phyloP scores from a whole-genome alignment of 2,888 invertebrate species.

The Eupeodes luniger region DNA sequence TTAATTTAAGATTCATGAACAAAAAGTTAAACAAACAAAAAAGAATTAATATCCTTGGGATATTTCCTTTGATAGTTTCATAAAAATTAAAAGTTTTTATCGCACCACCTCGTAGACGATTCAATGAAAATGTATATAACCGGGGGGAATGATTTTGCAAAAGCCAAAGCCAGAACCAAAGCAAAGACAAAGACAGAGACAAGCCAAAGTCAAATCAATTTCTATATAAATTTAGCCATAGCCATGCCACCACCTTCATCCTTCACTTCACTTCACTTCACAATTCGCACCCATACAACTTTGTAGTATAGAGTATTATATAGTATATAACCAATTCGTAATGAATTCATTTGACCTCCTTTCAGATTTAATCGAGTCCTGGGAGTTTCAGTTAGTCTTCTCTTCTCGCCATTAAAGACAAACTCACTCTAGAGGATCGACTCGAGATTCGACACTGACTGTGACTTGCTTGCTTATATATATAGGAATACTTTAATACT shows the following conservation, averaged over 20 bases:
- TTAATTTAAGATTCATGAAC: conserved; percentile 24
- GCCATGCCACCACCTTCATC: neutral
- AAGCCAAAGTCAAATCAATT: neutral
- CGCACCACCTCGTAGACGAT: conserved; percentile 24
- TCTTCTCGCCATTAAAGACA: neutral
- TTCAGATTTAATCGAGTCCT: conserved; percentile 42
- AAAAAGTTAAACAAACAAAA: neutral
- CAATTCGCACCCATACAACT: neutral
- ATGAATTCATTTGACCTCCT: conserved; percentile 47
- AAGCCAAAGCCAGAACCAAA: neutral
- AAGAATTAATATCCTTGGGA: conserved; percentile 20
- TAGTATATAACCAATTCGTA: conserved; percentile 20
- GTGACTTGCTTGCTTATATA: neutral
- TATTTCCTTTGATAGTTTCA: conserved; percentile 21
- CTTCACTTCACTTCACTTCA: neutral
- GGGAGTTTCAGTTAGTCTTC: conserved; percentile 24
- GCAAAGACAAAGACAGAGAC: no score
- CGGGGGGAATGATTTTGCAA: neutral
- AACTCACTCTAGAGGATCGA: neutral
- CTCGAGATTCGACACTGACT: neutral
- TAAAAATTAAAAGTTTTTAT: conserved; percentile 32
- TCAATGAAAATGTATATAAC: conserved; percentile 16
- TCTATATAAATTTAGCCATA: neutral
- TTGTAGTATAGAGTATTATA: neutral
- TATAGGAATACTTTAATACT: no score